Percentiles rank a stretch among this genome's conserved stretches.
phyloP scores from a whole-genome alignment of 2,888 invertebrate genomes.

The Geophilus truncorum region DNA sequence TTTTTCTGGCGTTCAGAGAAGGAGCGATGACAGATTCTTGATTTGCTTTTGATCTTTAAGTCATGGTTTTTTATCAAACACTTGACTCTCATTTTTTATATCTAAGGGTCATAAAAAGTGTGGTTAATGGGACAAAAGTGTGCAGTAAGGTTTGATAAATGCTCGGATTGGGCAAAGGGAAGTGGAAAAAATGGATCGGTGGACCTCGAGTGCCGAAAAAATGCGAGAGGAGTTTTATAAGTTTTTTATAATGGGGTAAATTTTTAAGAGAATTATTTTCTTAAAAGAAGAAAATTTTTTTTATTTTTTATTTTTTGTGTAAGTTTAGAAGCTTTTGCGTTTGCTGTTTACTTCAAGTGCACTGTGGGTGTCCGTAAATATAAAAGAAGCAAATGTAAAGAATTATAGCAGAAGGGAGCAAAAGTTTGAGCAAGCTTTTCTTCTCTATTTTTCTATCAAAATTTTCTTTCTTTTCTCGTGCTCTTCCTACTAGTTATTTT shows the following conservation, averaged over 20 bases:
- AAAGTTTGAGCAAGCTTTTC: conserved; percentile 24
- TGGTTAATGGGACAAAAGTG: neutral
- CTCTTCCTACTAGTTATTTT: neutral
- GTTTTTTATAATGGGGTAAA: neutral
- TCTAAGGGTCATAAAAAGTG: neutral
- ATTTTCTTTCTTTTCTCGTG: neutral
- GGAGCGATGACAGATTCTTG: neutral
- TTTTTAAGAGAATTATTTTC: neutral
- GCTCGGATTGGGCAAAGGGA: neutral
- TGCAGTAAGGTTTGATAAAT: neutral
- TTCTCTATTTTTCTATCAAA: conserved; percentile 15
- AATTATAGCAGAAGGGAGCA: neutral
- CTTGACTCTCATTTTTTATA: neutral
- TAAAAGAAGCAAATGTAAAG: conserved; percentile 5
- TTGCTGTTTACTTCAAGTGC: neutral
- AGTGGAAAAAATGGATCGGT: neutral
- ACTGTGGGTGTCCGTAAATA: conserved; percentile 7
- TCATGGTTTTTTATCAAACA: neutral
- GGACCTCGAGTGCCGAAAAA: neutral
- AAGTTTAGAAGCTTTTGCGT: neutral
- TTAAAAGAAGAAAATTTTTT: neutral
- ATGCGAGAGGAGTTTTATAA: neutral
- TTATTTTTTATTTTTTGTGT: neutral
- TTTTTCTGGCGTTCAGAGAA: neutral
- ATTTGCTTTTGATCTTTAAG: neutral